Base-by-base conservation (phyloP, 92 coral and sea anemone genomes). In the Parazoanthus swiftii region DNA sequence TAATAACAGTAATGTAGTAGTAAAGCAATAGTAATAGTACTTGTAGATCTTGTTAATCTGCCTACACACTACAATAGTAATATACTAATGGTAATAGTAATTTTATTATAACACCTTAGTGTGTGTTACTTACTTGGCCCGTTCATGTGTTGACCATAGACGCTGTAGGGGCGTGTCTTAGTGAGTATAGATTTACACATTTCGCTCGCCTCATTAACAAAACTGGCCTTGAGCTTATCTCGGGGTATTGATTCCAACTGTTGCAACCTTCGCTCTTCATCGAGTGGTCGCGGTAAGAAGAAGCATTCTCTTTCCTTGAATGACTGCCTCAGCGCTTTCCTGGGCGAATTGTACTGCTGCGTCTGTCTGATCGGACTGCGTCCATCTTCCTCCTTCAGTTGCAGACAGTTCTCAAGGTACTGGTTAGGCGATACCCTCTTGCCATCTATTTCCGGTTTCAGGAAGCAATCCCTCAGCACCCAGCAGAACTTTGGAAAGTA, bases 171-270 rank as follows among this genome's bases (percentile, higher is more conserved):
- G 59, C 63, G 59, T 79, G 83, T 79, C 39, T 54, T 66, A 35
- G 83, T 79, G 66, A 79, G 83, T 79, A 79, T 51, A 33, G 83
- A 38, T 54, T 79, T 51, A 79, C 83, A 51, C 83, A 79, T 50
- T 79, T 79, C 83, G 8, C 44, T 54, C 46, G n/a, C 83, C 54
- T 79, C 46, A 65, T 29, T 51, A 48, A 79, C 70, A 42, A 79
- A 79, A 51, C 70, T 79, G 14, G 70, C 13, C 63, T 79, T 79
- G 39, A 79, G 83, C 37, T 79, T 66, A 54, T 35, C 66, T 58
- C 83, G 65, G 70, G 83, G 83, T 79, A 79, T 33, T 29, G 37
- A 50, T 46, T 79, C 67, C 44, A 79, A 58, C 70, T 6, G 43
- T 36, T 54, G 25, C 70, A 79, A 29, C n/a, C 46, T 54, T 54